Percentiles rank a stretch among this genome's conserved stretches.
phyloP scores from a whole-genome alignment of 2,797 vertebrate genomes.

The Jordanella pulchra region DNA sequence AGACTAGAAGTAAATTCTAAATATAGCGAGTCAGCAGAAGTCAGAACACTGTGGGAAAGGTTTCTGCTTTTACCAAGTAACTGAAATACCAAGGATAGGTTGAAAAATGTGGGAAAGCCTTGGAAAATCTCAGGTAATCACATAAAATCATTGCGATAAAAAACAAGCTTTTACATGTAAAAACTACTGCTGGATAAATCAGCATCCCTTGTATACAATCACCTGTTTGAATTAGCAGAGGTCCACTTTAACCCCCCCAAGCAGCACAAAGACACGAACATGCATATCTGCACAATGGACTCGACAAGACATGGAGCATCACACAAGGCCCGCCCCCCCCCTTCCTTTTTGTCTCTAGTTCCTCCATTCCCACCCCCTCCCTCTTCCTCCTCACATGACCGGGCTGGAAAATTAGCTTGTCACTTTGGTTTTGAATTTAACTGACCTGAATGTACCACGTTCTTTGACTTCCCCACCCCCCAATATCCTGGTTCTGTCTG shows the following conservation, averaged over 20 bases:
- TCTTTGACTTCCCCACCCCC: constrained; percentile 3
- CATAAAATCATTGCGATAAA: too few species aligned
- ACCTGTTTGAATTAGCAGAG: not conserved
- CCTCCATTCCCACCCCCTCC: not conserved
- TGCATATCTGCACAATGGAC: not conserved
- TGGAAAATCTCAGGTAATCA: too few species aligned
- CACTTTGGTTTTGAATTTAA: constrained; percentile 82
- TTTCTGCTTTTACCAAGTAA: too few species aligned
- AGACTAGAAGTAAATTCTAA: too few species aligned
- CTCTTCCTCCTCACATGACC: constrained; percentile 73
- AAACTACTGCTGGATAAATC: not conserved
- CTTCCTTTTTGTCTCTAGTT: constrained; percentile 29
- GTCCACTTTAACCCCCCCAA: not conserved
- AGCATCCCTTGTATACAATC: not conserved
- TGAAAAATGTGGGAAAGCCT: too few species aligned
- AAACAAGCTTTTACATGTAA: not conserved
- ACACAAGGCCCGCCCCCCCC: not conserved
- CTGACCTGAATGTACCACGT: constrained; percentile 82
- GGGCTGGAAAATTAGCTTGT: constrained; percentile 84
- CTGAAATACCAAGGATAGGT: too few species aligned
- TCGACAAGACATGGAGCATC: not conserved
- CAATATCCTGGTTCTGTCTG: not conserved
- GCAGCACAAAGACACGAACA: not conserved
- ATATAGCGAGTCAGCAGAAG: too few species aligned
- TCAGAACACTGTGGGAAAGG: too few species aligned